Evolutionary conservation across 2,888 invertebrate genomes (phyloP).

Genomic region (Apamea monoglypha): DNA sequence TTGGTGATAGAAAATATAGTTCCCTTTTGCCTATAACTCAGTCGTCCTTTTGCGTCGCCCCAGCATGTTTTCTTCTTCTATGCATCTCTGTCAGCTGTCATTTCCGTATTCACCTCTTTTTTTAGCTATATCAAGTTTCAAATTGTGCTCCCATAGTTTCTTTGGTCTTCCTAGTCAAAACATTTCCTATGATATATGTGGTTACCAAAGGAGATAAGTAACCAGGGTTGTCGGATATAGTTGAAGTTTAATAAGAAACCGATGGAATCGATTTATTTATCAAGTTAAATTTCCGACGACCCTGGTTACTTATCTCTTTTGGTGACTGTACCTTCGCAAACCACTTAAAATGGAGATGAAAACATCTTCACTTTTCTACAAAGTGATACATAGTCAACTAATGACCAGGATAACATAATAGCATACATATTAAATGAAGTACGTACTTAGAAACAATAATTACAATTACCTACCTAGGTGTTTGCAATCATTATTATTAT

Average conservation of each 20-base stretch:
- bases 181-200: background rate
- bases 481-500: conserved; percentile 32
- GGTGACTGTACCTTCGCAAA: background rate
- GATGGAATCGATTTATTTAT: no score
- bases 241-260: no score
- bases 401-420: conserved; percentile 18
- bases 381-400: background rate
- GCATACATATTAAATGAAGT: conserved; percentile 19
- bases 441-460: conserved; percentile 21
- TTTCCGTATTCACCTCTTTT: no score
- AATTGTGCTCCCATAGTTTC: background rate
- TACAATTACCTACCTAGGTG: background rate
- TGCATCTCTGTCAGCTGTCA: no score
- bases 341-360: background rate
- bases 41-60: no score
- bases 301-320: no score
- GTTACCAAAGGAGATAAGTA: no score
- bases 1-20: no score
- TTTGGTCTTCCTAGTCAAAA: background rate
- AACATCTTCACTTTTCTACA: background rate
- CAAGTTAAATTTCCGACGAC: no score
- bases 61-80: no score
- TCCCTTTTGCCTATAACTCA: no score
- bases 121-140: background rate
- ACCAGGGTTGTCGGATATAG: no score